Base-by-base conservation (phyloP, 2,113 vertebrate genomes). In the Lanius ludovicianus region DNA sequence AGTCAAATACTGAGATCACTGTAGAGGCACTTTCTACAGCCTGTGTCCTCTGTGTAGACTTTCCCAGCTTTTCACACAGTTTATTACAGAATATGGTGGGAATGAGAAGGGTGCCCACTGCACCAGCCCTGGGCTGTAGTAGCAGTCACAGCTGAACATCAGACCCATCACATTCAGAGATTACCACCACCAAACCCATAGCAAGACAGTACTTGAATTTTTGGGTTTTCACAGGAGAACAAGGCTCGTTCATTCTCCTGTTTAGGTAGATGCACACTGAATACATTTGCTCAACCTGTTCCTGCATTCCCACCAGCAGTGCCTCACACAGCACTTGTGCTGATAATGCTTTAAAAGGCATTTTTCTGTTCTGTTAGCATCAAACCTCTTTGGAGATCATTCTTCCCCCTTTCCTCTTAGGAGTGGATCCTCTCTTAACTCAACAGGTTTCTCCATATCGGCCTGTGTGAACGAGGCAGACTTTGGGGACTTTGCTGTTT, bases 401-500 rank as follows among this genome's bases (percentile, higher is more conserved):
- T 70, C 28, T 79, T 65, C 71, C 53, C 84, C 31, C 49, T 50
- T 84, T 78, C 76, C 60, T 93, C 39, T 76, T 80, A 68, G 35
- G 35, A 86, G 7, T 73, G 55, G 27, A 49, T 89, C 76, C 80
- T 77, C 69, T 93, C 41, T 79, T 75, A 88, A 64, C 84, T 79
- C 90, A 90, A 93, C 79, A 96, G 55, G 65, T 94, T 95, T 84
- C 88, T 91, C 78, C 59, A 69, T 91, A 71, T 90, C 78, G 13
- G 23, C 27, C 71, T 84, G 37, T 7, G 20, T 88, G 91, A 97
- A 96, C 15, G 41, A 87, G 94, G 35, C 57, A 94, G 70, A 77
- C 67, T 96, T 96, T 84, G 78, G 96, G 96, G 82, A 85, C 60
- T 91, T 96, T 94, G 52, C 87, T 93, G 71, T 95, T 94, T 95